Evolutionary conservation across 1,140 invertebrate species (phyloP), one percentile per base, ranked within the genome.

Genomic region (Condylostylus longicornis): DNA sequence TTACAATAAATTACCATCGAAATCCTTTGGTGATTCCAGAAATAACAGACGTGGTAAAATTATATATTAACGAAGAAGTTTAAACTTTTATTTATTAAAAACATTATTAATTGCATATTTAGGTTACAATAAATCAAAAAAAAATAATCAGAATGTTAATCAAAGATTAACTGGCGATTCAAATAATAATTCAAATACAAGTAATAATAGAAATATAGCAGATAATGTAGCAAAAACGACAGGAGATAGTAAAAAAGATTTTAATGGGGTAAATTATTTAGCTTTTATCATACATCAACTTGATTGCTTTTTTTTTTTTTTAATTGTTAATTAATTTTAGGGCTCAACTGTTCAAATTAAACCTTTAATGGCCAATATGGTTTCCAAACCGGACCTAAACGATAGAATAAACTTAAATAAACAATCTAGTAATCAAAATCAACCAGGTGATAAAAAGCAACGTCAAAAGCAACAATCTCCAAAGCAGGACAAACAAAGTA

Each of bases 41-140:
- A 44, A 44, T 18, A 44, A 44, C 12, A 43, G 41, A 17, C 39
- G 25, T 33, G 22, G 17, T 23, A 21, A 40, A 35, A 13, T 13
- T 8, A 40, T 12, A 12, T n/a, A 27, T 17, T 19, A 23, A 20
- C 7, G 9, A 20, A 14, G 10, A 34, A 34, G 7, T 18, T 7
- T 5, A 34, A 20, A 10, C 18, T 34, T 5, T 13, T 8, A 8
- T 6, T 12, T 6, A 31, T 12, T 6, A 31, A 6, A 8, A 31
- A 31, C 8, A 31, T 12, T 12, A 12, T 7, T 12, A 12, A 8
- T 5, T 14, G 29, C 29, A 6, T 8, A 6, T 31, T 8, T 5
- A 8, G 23, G 7, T 8, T 12, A 14, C 7, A 14, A 8, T 12
- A 31, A 8, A 31, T 12, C 7, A n/a, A n/a, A n/a, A n/a, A n/a